A percentile compares a stretch with the other conserved stretches of the same genome.
Conservation (phyloP, 2,113 vertebrate genomes). For the Amphiprion ocellaris region DNA sequence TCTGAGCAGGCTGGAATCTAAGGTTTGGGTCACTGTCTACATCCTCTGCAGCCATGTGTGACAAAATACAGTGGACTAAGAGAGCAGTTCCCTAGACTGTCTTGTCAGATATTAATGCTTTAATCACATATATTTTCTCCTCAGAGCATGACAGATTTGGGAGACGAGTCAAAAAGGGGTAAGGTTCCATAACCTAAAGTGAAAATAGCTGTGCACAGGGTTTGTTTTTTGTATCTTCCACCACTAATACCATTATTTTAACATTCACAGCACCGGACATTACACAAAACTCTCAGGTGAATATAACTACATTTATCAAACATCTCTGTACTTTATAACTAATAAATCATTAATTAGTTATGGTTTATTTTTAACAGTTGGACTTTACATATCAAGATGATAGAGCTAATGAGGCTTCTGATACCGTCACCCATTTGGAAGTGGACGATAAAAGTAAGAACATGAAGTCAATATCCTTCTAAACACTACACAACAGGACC, state of each 20-base stretch:
- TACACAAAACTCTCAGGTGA: constrained; percentile 56
- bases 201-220: not conserved
- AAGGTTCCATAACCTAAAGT: constrained; percentile 8
- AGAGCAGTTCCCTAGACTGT: too few species aligned
- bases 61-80: not conserved
- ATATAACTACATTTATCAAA: not conserved
- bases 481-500: not conserved
- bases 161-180: constrained; percentile 49
- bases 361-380: constrained; percentile 44
- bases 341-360: not conserved
- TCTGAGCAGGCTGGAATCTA: constrained; percentile 26
- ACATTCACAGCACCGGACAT: constrained; percentile 38
- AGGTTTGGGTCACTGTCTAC: constrained; percentile 45
- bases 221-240: not conserved
- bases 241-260: not conserved
- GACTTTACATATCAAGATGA: not conserved
- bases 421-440: not conserved
- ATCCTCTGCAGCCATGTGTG: not conserved
- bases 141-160: constrained; percentile 50
- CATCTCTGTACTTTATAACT: not conserved
- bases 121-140: constrained; percentile 13
- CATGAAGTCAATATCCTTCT: not conserved
- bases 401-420: not conserved
- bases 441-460: constrained; percentile 35
- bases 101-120: not conserved